Evolutionary conservation across 2,113 vertebrate species (phyloP), one percentile per base, ranked within the genome.

Genomic region (Calonectris borealis): DNA sequence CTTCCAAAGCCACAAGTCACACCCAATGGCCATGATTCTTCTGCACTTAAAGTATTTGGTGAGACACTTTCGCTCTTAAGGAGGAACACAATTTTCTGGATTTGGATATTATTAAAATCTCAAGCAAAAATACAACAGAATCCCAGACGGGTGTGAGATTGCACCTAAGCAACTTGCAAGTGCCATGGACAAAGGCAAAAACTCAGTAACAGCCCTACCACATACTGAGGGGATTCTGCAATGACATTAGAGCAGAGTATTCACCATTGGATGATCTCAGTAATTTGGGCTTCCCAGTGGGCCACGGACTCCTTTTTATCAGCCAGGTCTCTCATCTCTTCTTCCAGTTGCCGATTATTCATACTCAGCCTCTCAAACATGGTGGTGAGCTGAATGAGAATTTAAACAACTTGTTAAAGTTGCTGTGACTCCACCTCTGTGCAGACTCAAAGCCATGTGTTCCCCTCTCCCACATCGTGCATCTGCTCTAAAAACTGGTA

Each of bases 221-320:
- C 36, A 20, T 7, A 34, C 11, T 32, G 42, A 82, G 72, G 19
- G 73, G 48, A 17, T 52, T 81, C 55, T 60, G 55, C 42, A 36
- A 68, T 62, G 40, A 71, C 79, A 48, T 18, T 52, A 86, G 71
- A 83, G 82, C 77, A 65, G 40, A 85, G 25, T 38, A 98, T 98
- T 99, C 96, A 99, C 99, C 99, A 99, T 71, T 99, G 99, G 97
- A 99, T 99, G 97, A 99, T 99, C 97, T 99, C 99, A 25, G 99
- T 99, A 97, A 99, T 99, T 72, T 99, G 99, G 81, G 99, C 99
- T 97, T 99, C 99, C 99, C 99, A 99, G 95, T 99, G 99, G 26
- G 99, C 99, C 11, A 99, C 99, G 0, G 99, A 99, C 97, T 99
- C 99, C 96, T 99, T 99, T 97, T 99, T 99, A 97, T 99, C 99